A percentile compares a stretch with the other conserved stretches of the same genome.
Evolutionary conservation across 2,888 invertebrate species (phyloP).

Genomic region (Gibbula magus): DNA sequence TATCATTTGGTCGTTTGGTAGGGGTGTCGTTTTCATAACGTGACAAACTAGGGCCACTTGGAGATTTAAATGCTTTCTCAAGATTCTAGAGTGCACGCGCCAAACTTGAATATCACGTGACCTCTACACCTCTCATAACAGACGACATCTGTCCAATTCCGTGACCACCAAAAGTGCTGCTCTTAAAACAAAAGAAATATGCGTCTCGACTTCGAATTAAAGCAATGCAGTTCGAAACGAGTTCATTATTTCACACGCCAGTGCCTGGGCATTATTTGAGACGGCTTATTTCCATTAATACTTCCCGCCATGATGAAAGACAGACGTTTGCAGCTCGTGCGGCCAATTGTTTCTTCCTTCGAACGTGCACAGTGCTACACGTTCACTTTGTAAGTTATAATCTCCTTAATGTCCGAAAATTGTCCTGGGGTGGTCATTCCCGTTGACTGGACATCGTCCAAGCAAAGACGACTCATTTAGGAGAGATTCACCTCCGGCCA

Average conservation of each 20-base stretch:
- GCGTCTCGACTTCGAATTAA: background rate
- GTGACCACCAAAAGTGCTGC: background rate
- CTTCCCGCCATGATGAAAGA: background rate
- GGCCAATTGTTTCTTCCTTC: background rate
- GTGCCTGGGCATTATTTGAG: background rate
- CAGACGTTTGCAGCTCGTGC: background rate
- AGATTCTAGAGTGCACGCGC: background rate
- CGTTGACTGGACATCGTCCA: background rate
- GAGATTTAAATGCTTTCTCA: background rate
- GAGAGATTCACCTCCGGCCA: no score
- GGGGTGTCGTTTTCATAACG: background rate
- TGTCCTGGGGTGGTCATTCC: background rate
- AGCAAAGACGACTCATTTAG: no score
- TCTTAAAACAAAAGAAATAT: background rate
- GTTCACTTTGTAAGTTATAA: background rate
- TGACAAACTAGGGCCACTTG: background rate
- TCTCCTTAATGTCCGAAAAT: background rate
- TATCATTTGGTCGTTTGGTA: background rate
- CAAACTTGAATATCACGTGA: background rate
- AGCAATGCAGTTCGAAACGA: slow-evolving; percentile 1
- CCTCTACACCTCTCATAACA: background rate
- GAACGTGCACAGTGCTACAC: background rate
- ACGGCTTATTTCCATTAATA: slow-evolving; percentile 1
- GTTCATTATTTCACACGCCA: slow-evolving; percentile 11
- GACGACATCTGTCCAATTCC: background rate